Conservation (phyloP, 2,797 vertebrate genomes). For the Oceanodroma leucorhoa region DNA sequence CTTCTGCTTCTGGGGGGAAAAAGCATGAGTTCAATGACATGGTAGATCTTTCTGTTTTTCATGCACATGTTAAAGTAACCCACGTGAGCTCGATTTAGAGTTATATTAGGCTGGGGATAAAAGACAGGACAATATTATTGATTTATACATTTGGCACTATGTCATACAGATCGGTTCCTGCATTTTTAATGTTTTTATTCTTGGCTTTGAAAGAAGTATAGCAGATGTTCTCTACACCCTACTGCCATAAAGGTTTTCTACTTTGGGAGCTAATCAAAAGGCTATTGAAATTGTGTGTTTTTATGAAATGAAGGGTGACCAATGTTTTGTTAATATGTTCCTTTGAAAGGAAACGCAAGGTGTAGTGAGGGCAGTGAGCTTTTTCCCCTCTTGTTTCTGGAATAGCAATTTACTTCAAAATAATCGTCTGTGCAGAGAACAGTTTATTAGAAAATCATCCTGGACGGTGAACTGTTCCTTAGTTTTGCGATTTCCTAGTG, state of each 20-base stretch:
- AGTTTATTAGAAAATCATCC: background rate
- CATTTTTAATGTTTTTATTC: background rate
- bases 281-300: background rate
- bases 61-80: background rate
- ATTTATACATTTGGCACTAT: background rate
- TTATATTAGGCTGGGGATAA: background rate
- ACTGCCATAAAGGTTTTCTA: background rate
- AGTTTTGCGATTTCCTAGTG: background rate
- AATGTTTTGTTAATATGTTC: background rate
- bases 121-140: background rate
- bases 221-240: background rate
- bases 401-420: background rate
- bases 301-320: background rate
- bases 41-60: background rate
- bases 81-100: background rate
- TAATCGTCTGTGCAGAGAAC: background rate
- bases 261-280: background rate
- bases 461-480: background rate
- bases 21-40: background rate
- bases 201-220: background rate
- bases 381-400: background rate
- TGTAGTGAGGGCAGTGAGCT: background rate
- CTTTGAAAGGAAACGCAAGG: background rate
- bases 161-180: background rate
- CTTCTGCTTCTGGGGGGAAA: background rate